phyloP scores from a whole-genome alignment of 1,140 invertebrate genomes.

The Drosophila sulfurigaster region DNA sequence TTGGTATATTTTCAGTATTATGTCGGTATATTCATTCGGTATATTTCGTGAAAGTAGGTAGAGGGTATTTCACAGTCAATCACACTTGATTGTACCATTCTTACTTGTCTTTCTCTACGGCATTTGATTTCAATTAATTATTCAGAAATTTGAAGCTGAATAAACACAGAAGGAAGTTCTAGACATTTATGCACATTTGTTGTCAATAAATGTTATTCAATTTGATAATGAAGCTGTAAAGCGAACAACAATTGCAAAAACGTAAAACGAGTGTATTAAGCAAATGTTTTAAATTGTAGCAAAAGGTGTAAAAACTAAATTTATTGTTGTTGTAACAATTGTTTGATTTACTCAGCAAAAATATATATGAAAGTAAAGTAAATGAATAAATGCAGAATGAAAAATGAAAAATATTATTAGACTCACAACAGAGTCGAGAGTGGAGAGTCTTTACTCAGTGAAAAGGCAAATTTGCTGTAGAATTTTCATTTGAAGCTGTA shows the following conservation, averaged over 20 bases:
- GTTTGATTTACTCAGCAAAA: background rate
- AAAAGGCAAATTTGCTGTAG: background rate
- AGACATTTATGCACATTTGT: background rate
- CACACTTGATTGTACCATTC: no score
- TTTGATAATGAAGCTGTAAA: background rate
- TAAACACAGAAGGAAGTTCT: no score
- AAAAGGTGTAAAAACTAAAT: background rate
- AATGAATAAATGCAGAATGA: background rate
- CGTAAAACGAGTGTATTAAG: background rate
- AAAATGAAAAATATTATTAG: background rate
- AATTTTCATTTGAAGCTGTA: slow-evolving; percentile 7
- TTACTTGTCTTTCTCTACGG: no score
- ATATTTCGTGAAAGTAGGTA: no score
- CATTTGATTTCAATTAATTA: background rate
- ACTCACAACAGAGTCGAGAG: background rate
- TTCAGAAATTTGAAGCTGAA: no score
- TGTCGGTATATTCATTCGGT: no score
- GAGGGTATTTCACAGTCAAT: no score
- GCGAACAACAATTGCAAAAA: background rate
- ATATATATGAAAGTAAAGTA: background rate
- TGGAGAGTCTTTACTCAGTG: background rate
- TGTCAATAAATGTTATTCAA: background rate
- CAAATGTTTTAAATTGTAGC: background rate
- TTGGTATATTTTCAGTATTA: no score
- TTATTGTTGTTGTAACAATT: background rate